Evolutionary conservation across 1,140 invertebrate species (phyloP).

Genomic region (Agrypnia vestita): DNA sequence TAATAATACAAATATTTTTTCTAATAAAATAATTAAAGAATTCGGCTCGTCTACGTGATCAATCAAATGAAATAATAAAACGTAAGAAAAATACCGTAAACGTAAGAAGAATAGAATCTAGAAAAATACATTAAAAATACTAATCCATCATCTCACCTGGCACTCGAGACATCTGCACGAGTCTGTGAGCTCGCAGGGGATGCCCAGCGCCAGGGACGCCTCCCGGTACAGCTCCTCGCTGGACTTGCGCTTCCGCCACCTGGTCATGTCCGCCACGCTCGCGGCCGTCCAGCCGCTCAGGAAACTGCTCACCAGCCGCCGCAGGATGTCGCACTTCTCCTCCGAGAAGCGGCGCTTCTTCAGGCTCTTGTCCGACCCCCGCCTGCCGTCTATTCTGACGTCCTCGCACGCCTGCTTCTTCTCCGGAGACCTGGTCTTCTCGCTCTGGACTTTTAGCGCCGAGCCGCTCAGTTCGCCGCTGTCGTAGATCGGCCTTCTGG

Average conservation of each 20-base stretch:
- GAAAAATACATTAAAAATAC: too few relatives aligned
- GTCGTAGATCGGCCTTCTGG: neutral
- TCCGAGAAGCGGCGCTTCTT: constrained; percentile 46
- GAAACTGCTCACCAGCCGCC: constrained; percentile 52
- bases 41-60: neutral
- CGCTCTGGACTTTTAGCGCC: constrained; percentile 11
- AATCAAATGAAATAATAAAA: neutral
- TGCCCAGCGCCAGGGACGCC: constrained; percentile 71
- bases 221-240: constrained; percentile 72
- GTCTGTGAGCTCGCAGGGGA: constrained; percentile 72
- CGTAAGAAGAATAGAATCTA: too few relatives aligned
- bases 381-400: constrained; percentile 14
- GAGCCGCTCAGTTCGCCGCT: neutral
- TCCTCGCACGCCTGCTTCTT: constrained; percentile 41
- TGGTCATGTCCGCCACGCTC: constrained; percentile 20
- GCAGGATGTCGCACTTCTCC: constrained; percentile 57
- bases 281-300: constrained; percentile 48
- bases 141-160: constrained; percentile 64
- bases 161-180: constrained; percentile 73
- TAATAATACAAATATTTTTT: too few relatives aligned
- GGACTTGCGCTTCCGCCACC: constrained; percentile 64
- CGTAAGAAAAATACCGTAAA: neutral
- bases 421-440: constrained; percentile 27
- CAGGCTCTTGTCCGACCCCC: constrained; percentile 18
- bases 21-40: neutral